Evolutionary conservation across 2,113 vertebrate genomes (phyloP), one percentile per base, ranked within the genome.

Genomic region (Puffinus mauretanicus): DNA sequence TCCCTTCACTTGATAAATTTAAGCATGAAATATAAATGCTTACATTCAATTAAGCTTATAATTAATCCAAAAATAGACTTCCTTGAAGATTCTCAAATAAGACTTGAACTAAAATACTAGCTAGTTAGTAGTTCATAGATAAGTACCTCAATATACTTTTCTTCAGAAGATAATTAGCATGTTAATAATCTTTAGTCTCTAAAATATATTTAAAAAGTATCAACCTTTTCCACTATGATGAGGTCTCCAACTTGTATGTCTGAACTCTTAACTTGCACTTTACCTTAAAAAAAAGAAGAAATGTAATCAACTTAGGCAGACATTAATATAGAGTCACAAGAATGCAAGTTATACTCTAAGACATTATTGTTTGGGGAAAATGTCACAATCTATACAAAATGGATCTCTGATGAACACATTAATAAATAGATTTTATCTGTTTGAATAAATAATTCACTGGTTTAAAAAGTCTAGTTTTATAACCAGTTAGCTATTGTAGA

Each of bases 191-290:
- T 82, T 95, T 60, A 96, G 26, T 52, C 87, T 96, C 91, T 97
- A 94, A 96, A 97, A 96, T 92, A 94, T 82, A 97, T 97, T 97
- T 89, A 65, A 95, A 95, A 98, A 73, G 88, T 91, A 97, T 92
- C 98, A 97, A 99, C 99, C 99, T 99, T 99, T 97, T 99, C 99
- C 83, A 99, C 99, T 92, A 99, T 99, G 98, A 99, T 99, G 98
- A 99, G 98, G 98, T 99, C 99, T 98, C 99, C 99, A 91, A 99
- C 99, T 98, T 99, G 99, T 94, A 99, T 99, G 98, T 99, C 99
- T 96, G 99, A 99, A 98, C 99, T 99, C 98, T 99, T 99, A 95
- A 99, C 99, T 98, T 99, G 99, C 91, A 99, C 98, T 99, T 99
- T 99, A 97, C 99, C 99, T 99, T 97, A 69, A 93, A 98, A 93